phyloP scores from a whole-genome alignment of 2,888 invertebrate genomes.

The Idaea biselata region DNA sequence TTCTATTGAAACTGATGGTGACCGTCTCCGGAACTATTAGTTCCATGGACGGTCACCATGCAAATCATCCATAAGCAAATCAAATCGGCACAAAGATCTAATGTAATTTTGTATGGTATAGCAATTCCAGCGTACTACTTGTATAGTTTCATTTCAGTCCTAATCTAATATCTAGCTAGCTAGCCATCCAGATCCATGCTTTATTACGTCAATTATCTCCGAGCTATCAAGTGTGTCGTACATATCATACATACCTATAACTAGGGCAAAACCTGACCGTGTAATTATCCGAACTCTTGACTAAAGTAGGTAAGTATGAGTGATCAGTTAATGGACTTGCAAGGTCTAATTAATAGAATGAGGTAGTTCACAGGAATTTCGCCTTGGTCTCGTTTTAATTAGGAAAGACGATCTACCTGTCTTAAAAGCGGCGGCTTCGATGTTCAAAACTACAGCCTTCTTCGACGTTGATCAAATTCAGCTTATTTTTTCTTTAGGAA shows the following conservation, averaged over 20 bases:
- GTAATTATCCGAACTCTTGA: not conserved
- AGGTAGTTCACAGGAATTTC: not conserved
- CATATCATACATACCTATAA: not conserved
- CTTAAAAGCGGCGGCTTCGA: not conserved
- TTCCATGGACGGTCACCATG: too few relatives aligned
- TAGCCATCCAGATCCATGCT: not conserved
- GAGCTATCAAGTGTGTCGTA: not conserved
- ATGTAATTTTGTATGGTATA: too few relatives aligned
- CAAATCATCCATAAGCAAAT: too few relatives aligned
- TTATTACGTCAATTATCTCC: not conserved
- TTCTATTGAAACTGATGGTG: too few relatives aligned
- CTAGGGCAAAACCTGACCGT: not conserved
- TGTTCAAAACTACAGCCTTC: not conserved
- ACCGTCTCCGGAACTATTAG: too few relatives aligned
- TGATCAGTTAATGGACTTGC: not conserved
- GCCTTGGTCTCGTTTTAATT: not conserved
- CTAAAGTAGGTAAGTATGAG: slow-evolving; percentile 1
- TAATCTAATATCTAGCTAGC: not conserved
- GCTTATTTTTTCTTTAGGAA: not conserved
- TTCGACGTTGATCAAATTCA: not conserved
- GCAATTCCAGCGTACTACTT: too few relatives aligned
- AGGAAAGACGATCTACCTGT: not conserved
- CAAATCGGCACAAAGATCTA: too few relatives aligned
- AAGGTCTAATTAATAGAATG: not conserved
- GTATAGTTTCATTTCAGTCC: too few relatives aligned